phyloP scores from a whole-genome alignment of 2,113 vertebrate species.

The Phaethon lepturus region DNA sequence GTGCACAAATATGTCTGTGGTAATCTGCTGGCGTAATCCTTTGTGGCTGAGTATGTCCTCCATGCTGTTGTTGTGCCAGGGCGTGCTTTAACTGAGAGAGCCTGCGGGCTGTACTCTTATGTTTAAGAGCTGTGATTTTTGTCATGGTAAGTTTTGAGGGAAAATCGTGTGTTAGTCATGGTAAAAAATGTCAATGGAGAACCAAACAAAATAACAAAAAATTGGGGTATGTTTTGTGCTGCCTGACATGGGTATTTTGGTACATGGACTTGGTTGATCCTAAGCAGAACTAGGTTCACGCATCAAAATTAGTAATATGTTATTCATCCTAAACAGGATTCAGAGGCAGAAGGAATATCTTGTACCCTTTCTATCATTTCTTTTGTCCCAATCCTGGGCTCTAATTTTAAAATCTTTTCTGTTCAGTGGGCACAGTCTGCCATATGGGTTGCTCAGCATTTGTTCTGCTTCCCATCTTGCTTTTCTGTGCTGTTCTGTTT shows the following conservation, averaged over 20 bases:
- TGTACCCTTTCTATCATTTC: not conserved
- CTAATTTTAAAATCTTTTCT: not conserved
- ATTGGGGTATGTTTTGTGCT: not conserved
- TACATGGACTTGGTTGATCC: not conserved
- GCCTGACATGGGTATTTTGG: not conserved
- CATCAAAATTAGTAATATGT: not conserved
- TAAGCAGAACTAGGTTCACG: not conserved
- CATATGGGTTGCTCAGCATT: not conserved
- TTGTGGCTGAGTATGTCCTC: constrained; percentile 26
- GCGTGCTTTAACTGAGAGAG: constrained; percentile 20
- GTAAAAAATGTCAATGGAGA: constrained; percentile 39
- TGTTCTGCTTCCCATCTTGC: not conserved
- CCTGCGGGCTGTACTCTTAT: constrained; percentile 41
- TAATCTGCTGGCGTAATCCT: constrained; percentile 19
- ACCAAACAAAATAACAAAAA: constrained; percentile 22
- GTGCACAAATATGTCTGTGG: not conserved
- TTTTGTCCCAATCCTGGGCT: not conserved
- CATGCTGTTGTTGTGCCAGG: constrained; percentile 8
- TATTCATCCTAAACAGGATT: not conserved
- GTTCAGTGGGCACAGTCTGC: not conserved
- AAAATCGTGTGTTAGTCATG: constrained; percentile 70
- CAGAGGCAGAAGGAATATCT: not conserved
- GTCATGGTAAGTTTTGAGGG: constrained; percentile 61
- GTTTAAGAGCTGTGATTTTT: constrained; percentile 65
- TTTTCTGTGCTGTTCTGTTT: not conserved